Evolutionary conservation across 2,113 vertebrate species (phyloP).

Genomic region (Vidua chalybeata): DNA sequence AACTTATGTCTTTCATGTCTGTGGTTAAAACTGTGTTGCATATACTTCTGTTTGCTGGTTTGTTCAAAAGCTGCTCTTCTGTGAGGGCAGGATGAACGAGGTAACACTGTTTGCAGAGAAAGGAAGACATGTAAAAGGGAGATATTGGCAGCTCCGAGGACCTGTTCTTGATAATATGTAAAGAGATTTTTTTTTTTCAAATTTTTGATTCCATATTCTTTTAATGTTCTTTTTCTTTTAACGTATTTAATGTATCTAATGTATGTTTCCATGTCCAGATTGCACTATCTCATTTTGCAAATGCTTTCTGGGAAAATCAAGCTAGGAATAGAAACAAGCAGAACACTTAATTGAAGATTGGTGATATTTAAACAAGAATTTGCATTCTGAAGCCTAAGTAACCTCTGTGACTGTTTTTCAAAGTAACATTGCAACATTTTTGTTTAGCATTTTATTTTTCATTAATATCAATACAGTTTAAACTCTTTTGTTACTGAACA

Average conservation of each 20-base stretch:
- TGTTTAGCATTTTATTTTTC: neutral
- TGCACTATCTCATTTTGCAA: neutral
- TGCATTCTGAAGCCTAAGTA: neutral
- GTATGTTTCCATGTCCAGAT: neutral
- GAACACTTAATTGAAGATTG: neutral
- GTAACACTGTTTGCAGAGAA: neutral
- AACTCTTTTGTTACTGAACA: neutral
- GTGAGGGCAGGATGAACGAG: neutral
- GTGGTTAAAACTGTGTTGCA: neutral
- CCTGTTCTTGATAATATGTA: neutral
- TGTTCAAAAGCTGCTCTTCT: neutral
- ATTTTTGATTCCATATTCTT: neutral
- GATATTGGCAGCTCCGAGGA: neutral
- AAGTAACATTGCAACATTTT: neutral
- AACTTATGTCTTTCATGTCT: neutral
- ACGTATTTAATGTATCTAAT: neutral
- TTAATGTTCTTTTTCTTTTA: neutral
- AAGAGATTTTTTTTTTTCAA: neutral
- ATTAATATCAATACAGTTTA: neutral
- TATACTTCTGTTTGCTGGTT: neutral
- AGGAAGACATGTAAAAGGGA: neutral
- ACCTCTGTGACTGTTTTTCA: neutral
- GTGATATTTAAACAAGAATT: neutral
- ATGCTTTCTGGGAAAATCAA: neutral
- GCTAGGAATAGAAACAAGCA: neutral